Base-by-base conservation (phyloP, 2,888 invertebrate genomes). In the Pemphredon lugubris region DNA sequence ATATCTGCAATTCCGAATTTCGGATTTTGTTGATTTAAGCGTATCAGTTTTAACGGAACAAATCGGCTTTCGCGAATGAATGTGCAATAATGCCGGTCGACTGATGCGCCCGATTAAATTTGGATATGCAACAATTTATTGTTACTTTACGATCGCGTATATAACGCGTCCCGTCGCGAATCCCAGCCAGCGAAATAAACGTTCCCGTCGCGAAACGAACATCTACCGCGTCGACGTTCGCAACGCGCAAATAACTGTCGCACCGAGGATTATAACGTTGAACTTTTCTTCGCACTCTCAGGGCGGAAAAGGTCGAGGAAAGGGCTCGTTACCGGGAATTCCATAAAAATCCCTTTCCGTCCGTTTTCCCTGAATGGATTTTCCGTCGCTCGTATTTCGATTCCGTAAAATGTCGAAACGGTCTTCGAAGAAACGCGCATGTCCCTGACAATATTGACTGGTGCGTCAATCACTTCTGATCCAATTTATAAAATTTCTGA, bases 11-110 rank as follows among this genome's bases (percentile, higher is more conserved):
- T 55, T 58, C 45, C 73, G 60, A 70, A 70, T 75, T 65, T 48
- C 44, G 60, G 64, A 75, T 75, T 65, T 73, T 57, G 59, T 66
- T 63, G 70, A 75, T 71, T 73, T 67, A 70, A 74, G 40, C 63
- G 51, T 70, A 68, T 68, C 73, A 66, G 45, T 60, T 68, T 59
- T 23, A 39, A 45, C 18, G 40, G 61, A 70, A 73, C 68, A 65
- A 75, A 71, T 74, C 70, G 45, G 66, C 51, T 58, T 61, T 61
- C 54, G 30, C 58, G 42, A 76, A 54, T 63, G 59, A 63, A 53
- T 39, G 73, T 65, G 60, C 51, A 73, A 61, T 73, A 70, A 70
- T 48, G 13, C 53, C 57, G 21, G 21, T 11, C 54, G 30, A 42
- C 48, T 54, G 58, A 70, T 21, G 30, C 42, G 47, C 23, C 32